Conservation (phyloP, 2,113 vertebrate species). For the Haemorhous mexicanus region DNA sequence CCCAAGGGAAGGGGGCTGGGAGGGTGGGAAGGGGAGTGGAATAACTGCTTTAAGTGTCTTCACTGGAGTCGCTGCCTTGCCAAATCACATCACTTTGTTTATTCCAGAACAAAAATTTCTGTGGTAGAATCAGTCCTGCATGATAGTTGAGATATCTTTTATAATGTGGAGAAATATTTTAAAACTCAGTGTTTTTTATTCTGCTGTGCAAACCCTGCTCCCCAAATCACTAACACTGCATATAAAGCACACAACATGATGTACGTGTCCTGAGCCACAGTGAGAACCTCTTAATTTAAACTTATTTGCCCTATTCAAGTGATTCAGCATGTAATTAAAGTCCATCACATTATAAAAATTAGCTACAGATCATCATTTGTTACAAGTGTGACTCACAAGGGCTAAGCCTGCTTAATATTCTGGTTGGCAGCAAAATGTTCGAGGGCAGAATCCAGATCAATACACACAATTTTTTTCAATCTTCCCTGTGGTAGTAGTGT, state of each 20-base stretch:
- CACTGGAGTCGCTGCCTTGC: not conserved
- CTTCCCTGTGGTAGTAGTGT: not conserved
- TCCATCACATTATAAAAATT: slow-evolving; percentile 9
- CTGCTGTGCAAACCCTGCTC: not conserved
- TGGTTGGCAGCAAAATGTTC: not conserved
- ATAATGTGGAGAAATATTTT: not conserved
- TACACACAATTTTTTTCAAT: not conserved
- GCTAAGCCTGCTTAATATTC: slow-evolving; percentile 54
- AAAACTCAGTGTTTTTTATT: not conserved
- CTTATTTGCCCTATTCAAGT: not conserved
- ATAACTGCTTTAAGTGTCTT: not conserved
- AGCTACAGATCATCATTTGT: slow-evolving; percentile 11
- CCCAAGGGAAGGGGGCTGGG: not conserved
- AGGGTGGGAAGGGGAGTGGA: not conserved
- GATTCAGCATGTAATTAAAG: slow-evolving; percentile 17
- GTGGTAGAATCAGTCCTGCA: not conserved
- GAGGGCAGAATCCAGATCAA: slow-evolving; percentile 4
- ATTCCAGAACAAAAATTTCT: not conserved
- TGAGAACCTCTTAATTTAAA: slow-evolving; percentile 44
- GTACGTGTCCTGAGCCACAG: not conserved
- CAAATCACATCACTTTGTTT: not conserved
- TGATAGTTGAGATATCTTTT: not conserved
- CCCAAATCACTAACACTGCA: not conserved
- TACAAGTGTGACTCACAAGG: slow-evolving; percentile 24
- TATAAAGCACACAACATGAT: not conserved